Conservation (phyloP, 2,888 invertebrate genomes). For the Troides aeacus region DNA sequence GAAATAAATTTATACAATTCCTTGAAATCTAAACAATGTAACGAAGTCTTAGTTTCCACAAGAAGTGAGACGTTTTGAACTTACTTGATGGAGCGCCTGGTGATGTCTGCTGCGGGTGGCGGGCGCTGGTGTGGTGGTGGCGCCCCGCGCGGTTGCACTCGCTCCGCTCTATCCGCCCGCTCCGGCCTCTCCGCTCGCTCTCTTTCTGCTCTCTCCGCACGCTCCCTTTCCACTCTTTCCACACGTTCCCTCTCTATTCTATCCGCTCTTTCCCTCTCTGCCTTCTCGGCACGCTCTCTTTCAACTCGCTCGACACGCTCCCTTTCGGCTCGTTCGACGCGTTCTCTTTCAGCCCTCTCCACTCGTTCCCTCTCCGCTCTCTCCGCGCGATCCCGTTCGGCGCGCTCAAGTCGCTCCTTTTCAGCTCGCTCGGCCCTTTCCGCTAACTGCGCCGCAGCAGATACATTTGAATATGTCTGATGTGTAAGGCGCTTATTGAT, state of each 20-base stretch:
- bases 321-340: constrained; percentile 54
- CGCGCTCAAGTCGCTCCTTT: constrained; percentile 52
- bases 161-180: constrained; percentile 44
- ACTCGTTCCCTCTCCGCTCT: constrained; percentile 39
- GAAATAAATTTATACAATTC: no score
- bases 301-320: constrained; percentile 51
- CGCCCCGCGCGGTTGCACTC: constrained; percentile 43
- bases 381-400: constrained; percentile 32
- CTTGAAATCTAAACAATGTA: no score
- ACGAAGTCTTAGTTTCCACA: no score
- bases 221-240: constrained; percentile 47
- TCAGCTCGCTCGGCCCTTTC: constrained; percentile 48
- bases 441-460: constrained; percentile 51
- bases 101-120: constrained; percentile 83
- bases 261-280: constrained; percentile 48
- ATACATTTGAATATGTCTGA: constrained; percentile 60
- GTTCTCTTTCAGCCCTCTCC: constrained; percentile 46
- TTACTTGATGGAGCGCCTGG: constrained; percentile 87
- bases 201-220: constrained; percentile 42
- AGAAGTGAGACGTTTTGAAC: constrained; percentile 37
- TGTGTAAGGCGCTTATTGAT: constrained; percentile 85
- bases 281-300: constrained; percentile 54
- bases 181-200: constrained; percentile 54
- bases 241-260: constrained; percentile 40
- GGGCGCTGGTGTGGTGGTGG: constrained; percentile 43